Conservation (phyloP, 2,797 vertebrate genomes). For the Varecia variegata region DNA sequence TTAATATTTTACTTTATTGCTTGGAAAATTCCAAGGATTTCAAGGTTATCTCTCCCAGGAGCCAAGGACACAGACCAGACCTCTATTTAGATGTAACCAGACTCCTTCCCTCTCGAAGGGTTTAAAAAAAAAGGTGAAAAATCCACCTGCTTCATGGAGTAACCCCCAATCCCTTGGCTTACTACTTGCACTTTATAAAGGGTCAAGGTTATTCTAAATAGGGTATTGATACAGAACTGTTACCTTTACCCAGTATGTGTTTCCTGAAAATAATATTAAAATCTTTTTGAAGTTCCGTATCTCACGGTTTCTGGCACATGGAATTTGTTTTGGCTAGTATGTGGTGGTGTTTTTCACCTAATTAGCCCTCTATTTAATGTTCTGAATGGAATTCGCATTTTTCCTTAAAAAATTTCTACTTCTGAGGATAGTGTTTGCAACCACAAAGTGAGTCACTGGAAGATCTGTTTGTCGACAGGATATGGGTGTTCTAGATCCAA, state of each 20-base stretch:
- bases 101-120: background rate
- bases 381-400: background rate
- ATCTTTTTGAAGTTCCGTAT: background rate
- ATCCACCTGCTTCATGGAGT: background rate
- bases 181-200: background rate
- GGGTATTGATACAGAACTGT: background rate
- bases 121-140: background rate
- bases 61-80: background rate
- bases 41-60: background rate
- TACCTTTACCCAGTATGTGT: background rate
- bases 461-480: background rate
- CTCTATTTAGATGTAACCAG: background rate
- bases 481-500: background rate
- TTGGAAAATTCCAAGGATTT: background rate
- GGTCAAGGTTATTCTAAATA: background rate
- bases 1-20: background rate
- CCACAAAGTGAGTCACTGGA: background rate
- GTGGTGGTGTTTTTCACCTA: background rate
- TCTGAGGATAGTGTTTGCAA: background rate
- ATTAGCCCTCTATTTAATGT: background rate
- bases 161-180: background rate
- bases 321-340: background rate
- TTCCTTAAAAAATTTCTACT: background rate
- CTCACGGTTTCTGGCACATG: background rate
- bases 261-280: conserved; percentile 1